Evolutionary conservation across 2,797 vertebrate species (phyloP).

Genomic region (Tinamus major): DNA sequence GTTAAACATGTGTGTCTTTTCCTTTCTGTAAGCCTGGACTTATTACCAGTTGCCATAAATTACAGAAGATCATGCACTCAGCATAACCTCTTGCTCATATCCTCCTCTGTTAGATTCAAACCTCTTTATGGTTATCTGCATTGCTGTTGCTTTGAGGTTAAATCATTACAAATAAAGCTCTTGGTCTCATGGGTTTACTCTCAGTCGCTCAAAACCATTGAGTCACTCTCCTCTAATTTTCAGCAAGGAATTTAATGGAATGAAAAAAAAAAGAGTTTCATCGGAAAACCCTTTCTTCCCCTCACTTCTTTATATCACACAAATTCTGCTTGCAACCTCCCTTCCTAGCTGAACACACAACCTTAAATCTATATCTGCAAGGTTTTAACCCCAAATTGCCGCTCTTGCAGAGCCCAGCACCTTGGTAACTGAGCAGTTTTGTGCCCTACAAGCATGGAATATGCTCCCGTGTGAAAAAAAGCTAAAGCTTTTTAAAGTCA

Average conservation of each 20-base stretch:
- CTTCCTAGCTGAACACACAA: not conserved
- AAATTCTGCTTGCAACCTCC: not conserved
- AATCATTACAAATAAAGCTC: not conserved
- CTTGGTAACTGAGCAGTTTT: not conserved
- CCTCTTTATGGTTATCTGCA: not conserved
- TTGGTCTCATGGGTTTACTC: not conserved
- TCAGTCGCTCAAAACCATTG: not conserved
- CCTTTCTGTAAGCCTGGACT: not conserved
- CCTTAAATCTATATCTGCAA: not conserved
- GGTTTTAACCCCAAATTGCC: not conserved
- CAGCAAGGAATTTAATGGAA: not conserved
- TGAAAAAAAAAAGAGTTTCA: not conserved
- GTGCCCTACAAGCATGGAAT: not conserved
- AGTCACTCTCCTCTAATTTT: not conserved
- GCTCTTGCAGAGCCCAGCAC: fast-evolving
- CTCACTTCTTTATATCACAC: not conserved
- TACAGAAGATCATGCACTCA: constrained; percentile 5
- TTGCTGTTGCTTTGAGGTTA: not conserved
- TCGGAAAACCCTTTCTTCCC: not conserved
- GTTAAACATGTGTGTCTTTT: not conserved
- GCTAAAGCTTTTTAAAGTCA: not conserved
- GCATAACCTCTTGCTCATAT: not conserved
- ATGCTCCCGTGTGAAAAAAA: not conserved
- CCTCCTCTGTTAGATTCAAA: not conserved
- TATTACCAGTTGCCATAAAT: not conserved